Conservation (phyloP, 2,797 vertebrate genomes). For the Clarias fuscus region DNA sequence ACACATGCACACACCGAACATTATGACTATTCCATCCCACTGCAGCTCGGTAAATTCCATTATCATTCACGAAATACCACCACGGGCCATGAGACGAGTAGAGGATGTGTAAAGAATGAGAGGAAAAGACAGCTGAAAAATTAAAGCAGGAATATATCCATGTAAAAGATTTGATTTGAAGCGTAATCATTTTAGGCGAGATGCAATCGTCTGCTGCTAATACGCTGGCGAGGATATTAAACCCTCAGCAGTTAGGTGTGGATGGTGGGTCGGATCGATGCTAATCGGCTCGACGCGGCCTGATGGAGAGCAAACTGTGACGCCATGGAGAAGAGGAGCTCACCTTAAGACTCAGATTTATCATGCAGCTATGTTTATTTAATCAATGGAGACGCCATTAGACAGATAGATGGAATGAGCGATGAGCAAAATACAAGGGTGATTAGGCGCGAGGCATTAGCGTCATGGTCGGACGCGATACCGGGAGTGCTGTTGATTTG, state of each 20-base stretch:
- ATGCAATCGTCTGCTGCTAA: slow-evolving; percentile 51
- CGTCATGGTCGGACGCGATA: slow-evolving; percentile 34
- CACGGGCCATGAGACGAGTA: slow-evolving; percentile 19
- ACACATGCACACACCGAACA: slow-evolving; percentile 5
- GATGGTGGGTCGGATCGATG: slow-evolving; percentile 48
- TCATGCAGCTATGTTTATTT: slow-evolving; percentile 48
- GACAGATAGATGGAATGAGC: slow-evolving; percentile 35
- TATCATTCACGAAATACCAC: slow-evolving; percentile 16
- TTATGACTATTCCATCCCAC: slow-evolving; percentile 28
- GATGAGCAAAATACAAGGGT: slow-evolving; percentile 19
- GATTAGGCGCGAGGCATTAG: slow-evolving; percentile 17
- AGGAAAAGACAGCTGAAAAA: slow-evolving; percentile 20
- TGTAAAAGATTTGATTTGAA: slow-evolving; percentile 57
- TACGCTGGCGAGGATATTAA: slow-evolving; percentile 50
- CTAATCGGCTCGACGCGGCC: slow-evolving; percentile 48
- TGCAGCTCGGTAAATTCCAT: slow-evolving; percentile 33
- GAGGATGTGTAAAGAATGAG: slow-evolving; percentile 19
- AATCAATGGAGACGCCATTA: slow-evolving; percentile 51
- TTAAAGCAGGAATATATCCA: slow-evolving; percentile 46
- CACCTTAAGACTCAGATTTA: slow-evolving; percentile 49
- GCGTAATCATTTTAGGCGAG: slow-evolving; percentile 49
- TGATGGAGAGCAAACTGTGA: slow-evolving; percentile 51
- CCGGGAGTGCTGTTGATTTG: slow-evolving; percentile 40
- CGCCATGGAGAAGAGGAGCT: slow-evolving; percentile 44
- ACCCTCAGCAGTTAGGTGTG: slow-evolving; percentile 40